Conservation (phyloP, 1,140 invertebrate genomes). For the Diabrotica undecimpunctata region DNA sequence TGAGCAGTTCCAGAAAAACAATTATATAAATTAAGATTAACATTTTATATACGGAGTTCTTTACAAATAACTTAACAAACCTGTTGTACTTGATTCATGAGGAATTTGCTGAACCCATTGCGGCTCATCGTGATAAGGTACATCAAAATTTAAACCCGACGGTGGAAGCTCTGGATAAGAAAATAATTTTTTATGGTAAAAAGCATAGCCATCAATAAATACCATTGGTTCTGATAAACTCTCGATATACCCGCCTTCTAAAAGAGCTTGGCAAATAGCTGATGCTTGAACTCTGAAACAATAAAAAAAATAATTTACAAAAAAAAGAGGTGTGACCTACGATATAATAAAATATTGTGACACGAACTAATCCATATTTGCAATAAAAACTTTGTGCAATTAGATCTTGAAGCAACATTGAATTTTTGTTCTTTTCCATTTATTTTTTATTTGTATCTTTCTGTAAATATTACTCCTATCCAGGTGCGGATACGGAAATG, state of each 20-base stretch:
- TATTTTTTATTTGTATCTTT: too few species aligned
- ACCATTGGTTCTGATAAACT: slow-evolving; percentile 50
- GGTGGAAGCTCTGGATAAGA: slow-evolving; percentile 31
- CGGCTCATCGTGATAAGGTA: slow-evolving; percentile 53
- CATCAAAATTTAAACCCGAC: slow-evolving; percentile 32
- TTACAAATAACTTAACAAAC: slow-evolving; percentile 35
- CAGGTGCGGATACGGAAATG: too few species aligned
- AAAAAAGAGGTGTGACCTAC: too few species aligned
- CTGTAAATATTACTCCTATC: too few species aligned
- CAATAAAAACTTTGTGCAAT: too few species aligned
- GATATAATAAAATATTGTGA: too few species aligned
- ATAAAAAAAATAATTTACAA: slow-evolving; percentile 2
- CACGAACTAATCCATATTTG: too few species aligned
- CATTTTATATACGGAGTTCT: too few species aligned
- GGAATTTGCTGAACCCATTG: slow-evolving; percentile 69
- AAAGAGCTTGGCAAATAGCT: slow-evolving; percentile 74
- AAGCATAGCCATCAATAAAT: slow-evolving; percentile 56
- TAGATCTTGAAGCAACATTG: too few species aligned
- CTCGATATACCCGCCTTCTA: slow-evolving; percentile 76
- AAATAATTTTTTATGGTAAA: slow-evolving; percentile 53
- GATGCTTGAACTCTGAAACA: slow-evolving; percentile 68
- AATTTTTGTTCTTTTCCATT: too few species aligned
- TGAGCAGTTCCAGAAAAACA: too few species aligned
- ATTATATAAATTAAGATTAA: too few species aligned
- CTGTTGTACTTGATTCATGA: slow-evolving; percentile 54